These are phyloP conservation scores for Apteryx mantelli DNA, from an alignment of 2,113 vertebrate species.

Conservation along the genomic window DNA sequence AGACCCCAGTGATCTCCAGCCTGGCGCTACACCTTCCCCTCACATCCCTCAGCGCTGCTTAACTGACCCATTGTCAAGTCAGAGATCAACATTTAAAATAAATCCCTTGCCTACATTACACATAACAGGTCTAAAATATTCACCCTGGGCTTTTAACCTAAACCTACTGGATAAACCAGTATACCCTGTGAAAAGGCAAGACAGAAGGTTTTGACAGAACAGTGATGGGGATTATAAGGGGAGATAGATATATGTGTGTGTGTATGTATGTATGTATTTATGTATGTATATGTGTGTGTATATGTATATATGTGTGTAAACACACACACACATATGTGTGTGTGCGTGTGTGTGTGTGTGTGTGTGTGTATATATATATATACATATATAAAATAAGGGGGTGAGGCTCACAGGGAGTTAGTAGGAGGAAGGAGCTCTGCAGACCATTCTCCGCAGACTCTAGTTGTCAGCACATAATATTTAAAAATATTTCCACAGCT, in stretches of 20 bases:
- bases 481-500: not conserved
- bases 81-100: not conserved
- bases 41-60: fast-evolving
- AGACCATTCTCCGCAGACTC: not conserved
- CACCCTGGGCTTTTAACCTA: not conserved
- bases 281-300: not conserved
- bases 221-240: not conserved
- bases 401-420: not conserved
- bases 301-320: no score
- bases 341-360: no score
- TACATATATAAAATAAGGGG: no score
- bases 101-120: not conserved
- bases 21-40: not conserved
- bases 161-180: not conserved
- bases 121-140: not conserved
- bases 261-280: not conserved
- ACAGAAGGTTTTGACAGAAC: not conserved
- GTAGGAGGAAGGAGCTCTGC: not conserved
- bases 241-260: no score
- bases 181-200: not conserved
- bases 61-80: not conserved
- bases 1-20: fast-evolving
- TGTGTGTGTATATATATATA: no score
- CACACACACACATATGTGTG: no score
- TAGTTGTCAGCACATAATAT: not conserved